Percentiles rank a stretch among this genome's conserved stretches.
Conservation (phyloP, 2,113 vertebrate genomes). For the Electrona antarctica region DNA sequence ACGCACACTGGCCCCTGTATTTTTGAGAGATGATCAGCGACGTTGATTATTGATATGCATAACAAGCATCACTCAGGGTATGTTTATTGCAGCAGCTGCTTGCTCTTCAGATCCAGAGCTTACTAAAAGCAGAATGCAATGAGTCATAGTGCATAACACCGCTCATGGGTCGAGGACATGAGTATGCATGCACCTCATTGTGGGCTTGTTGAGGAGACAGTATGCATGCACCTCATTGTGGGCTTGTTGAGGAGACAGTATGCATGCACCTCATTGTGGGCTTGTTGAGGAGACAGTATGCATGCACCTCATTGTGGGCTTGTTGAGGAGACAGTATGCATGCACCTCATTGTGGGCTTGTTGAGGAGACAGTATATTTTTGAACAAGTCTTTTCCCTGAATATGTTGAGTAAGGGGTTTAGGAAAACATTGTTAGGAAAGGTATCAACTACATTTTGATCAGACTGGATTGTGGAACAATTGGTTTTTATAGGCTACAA, state of each 20-base stretch:
- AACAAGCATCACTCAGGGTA: slow-evolving; percentile 10
- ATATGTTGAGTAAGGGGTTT: background rate
- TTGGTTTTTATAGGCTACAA: background rate
- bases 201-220: background rate
- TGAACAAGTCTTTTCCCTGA: background rate
- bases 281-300: background rate
- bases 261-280: slow-evolving; percentile 22
- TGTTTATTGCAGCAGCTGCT: slow-evolving; percentile 31
- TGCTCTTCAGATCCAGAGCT: slow-evolving; percentile 48
- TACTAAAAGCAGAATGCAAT: slow-evolving; percentile 59
- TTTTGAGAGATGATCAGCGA: background rate
- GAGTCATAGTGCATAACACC: slow-evolving; percentile 61
- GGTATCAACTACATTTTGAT: background rate
- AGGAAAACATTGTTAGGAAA: background rate
- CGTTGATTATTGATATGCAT: background rate
- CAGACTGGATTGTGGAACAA: background rate
- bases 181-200: slow-evolving; percentile 27
- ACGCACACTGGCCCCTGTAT: background rate
- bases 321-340: slow-evolving; percentile 3
- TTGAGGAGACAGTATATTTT: background rate
- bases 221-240: slow-evolving; percentile 17
- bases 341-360: slow-evolving; percentile 19
- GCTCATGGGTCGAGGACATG: slow-evolving; percentile 36
- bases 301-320: slow-evolving; percentile 23
- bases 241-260: background rate